Percentiles rank a stretch among this genome's conserved stretches.
Evolutionary conservation across 1,140 invertebrate species (phyloP).

Genomic region (Sinonovacula constricta): DNA sequence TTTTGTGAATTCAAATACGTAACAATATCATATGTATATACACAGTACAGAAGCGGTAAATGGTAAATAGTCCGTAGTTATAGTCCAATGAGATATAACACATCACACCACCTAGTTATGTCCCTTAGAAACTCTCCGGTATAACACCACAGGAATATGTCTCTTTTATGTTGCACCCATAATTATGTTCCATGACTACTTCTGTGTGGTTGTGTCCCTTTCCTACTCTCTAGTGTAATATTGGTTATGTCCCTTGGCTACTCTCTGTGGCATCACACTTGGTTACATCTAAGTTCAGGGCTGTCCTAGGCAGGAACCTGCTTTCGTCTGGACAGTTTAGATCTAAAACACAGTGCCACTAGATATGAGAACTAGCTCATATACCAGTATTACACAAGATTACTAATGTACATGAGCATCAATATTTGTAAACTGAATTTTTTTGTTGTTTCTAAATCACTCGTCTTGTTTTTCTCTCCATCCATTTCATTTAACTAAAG

Average conservation of each 20-base stretch:
- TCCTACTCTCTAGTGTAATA: neutral
- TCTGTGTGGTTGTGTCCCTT: neutral
- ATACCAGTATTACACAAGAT: no score
- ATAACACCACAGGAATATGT: neutral
- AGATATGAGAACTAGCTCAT: no score
- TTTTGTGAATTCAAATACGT: no score
- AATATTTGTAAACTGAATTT: neutral
- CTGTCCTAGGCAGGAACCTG: slow-evolving; percentile 45
- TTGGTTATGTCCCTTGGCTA: neutral
- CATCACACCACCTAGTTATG: no score
- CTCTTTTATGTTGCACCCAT: neutral
- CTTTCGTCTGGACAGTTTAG: slow-evolving; percentile 69
- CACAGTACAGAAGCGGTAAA: no score
- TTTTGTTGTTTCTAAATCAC: neutral
- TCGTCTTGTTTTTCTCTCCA: neutral
- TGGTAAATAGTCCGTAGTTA: no score
- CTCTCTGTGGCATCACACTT: slow-evolving; percentile 6
- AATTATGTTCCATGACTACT: neutral
- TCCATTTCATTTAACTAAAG: neutral
- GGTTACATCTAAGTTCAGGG: neutral
- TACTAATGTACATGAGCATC: neutral
- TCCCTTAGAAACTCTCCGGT: no score
- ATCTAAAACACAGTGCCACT: slow-evolving; percentile 62
- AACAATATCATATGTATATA: no score
- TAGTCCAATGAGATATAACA: no score